Evolutionary conservation across 2,888 invertebrate genomes (phyloP).

Genomic region (Muscina levida): DNA sequence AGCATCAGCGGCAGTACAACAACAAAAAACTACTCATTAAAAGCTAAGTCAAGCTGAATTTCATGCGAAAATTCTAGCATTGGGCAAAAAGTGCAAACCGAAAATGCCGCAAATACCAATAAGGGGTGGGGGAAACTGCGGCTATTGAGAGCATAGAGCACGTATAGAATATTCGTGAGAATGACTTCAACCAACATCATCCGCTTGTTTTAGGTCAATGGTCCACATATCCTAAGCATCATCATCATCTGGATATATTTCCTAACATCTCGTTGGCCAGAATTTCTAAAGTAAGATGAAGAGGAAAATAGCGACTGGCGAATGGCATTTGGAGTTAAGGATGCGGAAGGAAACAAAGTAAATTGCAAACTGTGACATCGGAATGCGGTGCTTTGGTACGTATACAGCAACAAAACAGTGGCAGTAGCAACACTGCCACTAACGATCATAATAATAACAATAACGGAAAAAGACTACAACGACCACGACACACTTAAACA

Average conservation of each 20-base stretch:
- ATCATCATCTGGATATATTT: not conserved
- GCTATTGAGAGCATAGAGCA: not conserved
- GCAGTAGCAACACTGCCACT: not conserved
- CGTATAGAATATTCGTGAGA: not conserved
- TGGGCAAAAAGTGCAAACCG: conserved; percentile 1
- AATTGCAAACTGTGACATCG: conserved; percentile 13
- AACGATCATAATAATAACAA: not conserved
- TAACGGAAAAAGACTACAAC: not conserved
- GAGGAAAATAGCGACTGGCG: not conserved
- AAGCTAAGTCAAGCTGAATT: conserved; percentile 7
- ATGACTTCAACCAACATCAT: not conserved
- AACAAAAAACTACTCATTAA: conserved; percentile 14
- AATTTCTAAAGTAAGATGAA: conserved; percentile 8
- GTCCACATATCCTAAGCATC: conserved; percentile 8
- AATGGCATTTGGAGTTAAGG: not conserved
- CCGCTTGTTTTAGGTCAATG: conserved; percentile 26
- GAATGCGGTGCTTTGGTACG: not conserved
- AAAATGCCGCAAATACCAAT: not conserved
- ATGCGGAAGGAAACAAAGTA: conserved; percentile 22
- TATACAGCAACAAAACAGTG: not conserved
- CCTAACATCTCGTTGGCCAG: not conserved
- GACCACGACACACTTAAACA: not conserved
- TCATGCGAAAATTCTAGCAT: not conserved
- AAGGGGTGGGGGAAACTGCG: not conserved
- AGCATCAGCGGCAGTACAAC: conserved; percentile 4